These are phyloP conservation scores for Hymenopus coronatus DNA, from an alignment of 2,888 invertebrate species.

Conservation along the genomic window DNA sequence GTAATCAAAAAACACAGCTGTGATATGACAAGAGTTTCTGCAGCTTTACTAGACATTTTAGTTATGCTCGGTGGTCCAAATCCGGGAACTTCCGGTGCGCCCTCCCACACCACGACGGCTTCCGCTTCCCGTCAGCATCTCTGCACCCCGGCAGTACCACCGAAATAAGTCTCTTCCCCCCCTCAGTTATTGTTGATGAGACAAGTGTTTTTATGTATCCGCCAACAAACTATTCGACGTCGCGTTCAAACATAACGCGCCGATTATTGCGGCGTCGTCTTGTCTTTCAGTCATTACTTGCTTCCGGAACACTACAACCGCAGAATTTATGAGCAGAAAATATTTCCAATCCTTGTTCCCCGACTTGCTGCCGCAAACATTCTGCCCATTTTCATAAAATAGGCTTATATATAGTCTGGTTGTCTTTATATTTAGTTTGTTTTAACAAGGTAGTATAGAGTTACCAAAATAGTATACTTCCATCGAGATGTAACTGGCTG, in stretches of 20 bases:
- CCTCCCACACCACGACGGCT: neutral
- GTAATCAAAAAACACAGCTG: neutral
- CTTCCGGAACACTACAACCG: neutral
- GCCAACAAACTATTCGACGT: neutral
- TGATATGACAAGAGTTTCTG: neutral
- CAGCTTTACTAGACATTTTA: neutral
- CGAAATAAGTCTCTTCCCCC: neutral
- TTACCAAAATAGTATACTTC: too few relatives aligned
- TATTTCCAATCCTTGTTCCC: too few relatives aligned
- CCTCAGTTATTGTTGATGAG: neutral
- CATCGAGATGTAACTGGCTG: too few relatives aligned
- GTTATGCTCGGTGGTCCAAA: slow-evolving; percentile 18
- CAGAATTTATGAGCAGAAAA: neutral
- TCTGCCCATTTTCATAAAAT: too few relatives aligned
- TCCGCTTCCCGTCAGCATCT: slow-evolving; percentile 6
- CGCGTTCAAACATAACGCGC: neutral
- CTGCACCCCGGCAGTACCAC: neutral
- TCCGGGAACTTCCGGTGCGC: slow-evolving; percentile 6
- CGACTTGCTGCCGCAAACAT: too few relatives aligned
- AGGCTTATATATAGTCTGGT: too few relatives aligned
- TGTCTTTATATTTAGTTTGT: too few relatives aligned
- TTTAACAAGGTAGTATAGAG: too few relatives aligned
- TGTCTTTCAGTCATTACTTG: neutral
- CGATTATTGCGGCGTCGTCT: neutral
- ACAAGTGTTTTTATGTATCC: neutral